Evolutionary conservation across 2,797 vertebrate genomes (phyloP), one percentile per base, ranked within the genome.

Genomic region (Synanceia verrucosa): DNA sequence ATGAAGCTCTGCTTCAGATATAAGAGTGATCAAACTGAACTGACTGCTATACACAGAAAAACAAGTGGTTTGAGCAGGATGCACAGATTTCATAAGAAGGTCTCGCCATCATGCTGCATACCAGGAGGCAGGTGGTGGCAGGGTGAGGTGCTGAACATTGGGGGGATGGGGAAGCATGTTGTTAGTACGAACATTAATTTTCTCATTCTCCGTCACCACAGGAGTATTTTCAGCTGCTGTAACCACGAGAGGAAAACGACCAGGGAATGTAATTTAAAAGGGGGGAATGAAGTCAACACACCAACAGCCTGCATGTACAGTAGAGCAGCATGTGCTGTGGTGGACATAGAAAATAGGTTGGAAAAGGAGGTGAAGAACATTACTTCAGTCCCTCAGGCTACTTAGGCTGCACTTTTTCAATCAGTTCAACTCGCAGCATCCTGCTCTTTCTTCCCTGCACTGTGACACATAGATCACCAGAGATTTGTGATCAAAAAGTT

Each of bases 131-230:
- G 88, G 87, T 86, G 81, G 78, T 19, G 9, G 72, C 31, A 9
- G 73, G 50, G 70, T 59, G 78, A 71, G 56, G 33, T 24, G 37
- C 46, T 59, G 53, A 57, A 50, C 61, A 29, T 39, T 50, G 65
- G 81, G 90, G 87, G 82, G 84, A 76, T 52, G 81, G 89, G 47
- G 79, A 80, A 78, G 73, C 87, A 36, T 86, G 82, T 70, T 81
- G 71, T 41, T 59, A n/a, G 21, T 39, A 70, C 10, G 53, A 70
- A 67, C 79, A 60, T 83, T 62, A 6, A 83, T 89, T 75, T 84
- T 55, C 80, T 75, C 65, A 29, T 39, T 44, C 56, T 68, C 41
- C 11, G 52, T 81, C 72, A 21, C 55, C 6, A 7, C 39, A 59
- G 73, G 78, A 41, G 50, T 33, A 18, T 70, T 61, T 76, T 74